Percentiles rank a stretch among this genome's conserved stretches.
Evolutionary conservation across 2,888 invertebrate genomes (phyloP).

Genomic region (Linnaemya vulpina): DNA sequence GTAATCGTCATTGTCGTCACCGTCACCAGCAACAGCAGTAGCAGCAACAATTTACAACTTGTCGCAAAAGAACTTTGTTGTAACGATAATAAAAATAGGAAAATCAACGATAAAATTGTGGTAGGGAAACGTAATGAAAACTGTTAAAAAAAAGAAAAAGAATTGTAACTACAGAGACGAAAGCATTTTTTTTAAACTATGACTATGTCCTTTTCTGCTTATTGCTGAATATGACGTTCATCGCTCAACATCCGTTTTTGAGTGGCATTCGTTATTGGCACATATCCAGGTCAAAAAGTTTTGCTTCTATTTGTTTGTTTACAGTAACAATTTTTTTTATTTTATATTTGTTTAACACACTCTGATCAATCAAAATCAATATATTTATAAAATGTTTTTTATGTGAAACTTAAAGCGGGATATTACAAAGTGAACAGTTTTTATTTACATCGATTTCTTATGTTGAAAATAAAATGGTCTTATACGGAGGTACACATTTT

Average conservation of each 20-base stretch:
- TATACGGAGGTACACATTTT: too few relatives aligned
- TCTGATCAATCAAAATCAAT: constrained; percentile 65
- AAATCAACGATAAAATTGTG: constrained; percentile 2
- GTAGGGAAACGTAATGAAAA: constrained; percentile 40
- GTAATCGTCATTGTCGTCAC: too few relatives aligned
- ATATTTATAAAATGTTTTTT: neutral
- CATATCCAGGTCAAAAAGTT: constrained; percentile 70
- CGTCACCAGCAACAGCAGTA: constrained; percentile 23
- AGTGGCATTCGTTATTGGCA: constrained; percentile 71
- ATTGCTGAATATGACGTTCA: constrained; percentile 58
- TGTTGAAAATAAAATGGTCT: too few relatives aligned
- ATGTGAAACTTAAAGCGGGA: neutral
- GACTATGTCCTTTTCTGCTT: constrained; percentile 38
- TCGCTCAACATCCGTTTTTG: constrained; percentile 66
- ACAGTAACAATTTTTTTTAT: constrained; percentile 27
- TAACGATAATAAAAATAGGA: constrained; percentile 36
- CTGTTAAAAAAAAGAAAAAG: constrained; percentile 31
- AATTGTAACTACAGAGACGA: constrained; percentile 29
- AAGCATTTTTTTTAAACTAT: constrained; percentile 51
- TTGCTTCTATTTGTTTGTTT: constrained; percentile 38
- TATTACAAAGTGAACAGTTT: too few relatives aligned
- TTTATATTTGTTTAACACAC: neutral
- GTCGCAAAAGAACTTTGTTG: constrained; percentile 61
- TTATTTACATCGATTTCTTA: too few relatives aligned
- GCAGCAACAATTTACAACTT: constrained; percentile 32